Base-by-base conservation (phyloP, 1,140 invertebrate genomes). In the Leptinotarsa lineolata region DNA sequence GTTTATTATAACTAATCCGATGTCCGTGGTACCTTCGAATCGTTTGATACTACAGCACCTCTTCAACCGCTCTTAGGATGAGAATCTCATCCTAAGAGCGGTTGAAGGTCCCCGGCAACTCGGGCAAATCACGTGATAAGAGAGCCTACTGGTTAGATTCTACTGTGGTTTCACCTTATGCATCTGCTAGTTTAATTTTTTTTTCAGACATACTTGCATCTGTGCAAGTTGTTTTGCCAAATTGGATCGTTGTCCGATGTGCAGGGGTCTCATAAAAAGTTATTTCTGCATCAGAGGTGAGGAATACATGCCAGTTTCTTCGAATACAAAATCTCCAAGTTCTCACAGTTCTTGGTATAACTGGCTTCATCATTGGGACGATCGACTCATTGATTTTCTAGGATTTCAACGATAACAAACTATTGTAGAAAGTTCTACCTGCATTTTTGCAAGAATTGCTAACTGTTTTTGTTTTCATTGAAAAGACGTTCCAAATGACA, bases 161-260 rank as follows among this genome's bases (percentile, higher is more conserved):
- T n/a, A n/a, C n/a, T n/a, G n/a, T n/a, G n/a, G n/a, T n/a, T n/a
- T 22, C n/a, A n/a, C n/a, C n/a, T 39, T 3, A 39, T 39, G 30
- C 30, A 39, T 39, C 30, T 39, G 8, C 30, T 39, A 11, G 30
- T 39, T 39, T 11, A 39, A 11, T 39, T 54, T 18, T 66, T 46
- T 70, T 81, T 79, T 30, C 73, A 84, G 91, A 20, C 93, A 95
- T 83, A 93, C 93, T 1, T 94, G 93, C 78, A 90, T 94, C n/a
- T 95, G 94, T 85, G 90, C 90, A 39, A 87, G 88, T 16, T 94
- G 92, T 80, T 91, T 93, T 81, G 88, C 86, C 46, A 91, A 90
- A 82, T 83, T 94, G 59, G 91, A 93, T 78, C 89, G 91, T 46
- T 95, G 93, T 84, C 93, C 94, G 6, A 93, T 95, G 87, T 95